A percentile compares a stretch with the other conserved stretches of the same genome.
Conservation (phyloP, 2,113 vertebrate species). For the Pyrgilauda ruficollis region DNA sequence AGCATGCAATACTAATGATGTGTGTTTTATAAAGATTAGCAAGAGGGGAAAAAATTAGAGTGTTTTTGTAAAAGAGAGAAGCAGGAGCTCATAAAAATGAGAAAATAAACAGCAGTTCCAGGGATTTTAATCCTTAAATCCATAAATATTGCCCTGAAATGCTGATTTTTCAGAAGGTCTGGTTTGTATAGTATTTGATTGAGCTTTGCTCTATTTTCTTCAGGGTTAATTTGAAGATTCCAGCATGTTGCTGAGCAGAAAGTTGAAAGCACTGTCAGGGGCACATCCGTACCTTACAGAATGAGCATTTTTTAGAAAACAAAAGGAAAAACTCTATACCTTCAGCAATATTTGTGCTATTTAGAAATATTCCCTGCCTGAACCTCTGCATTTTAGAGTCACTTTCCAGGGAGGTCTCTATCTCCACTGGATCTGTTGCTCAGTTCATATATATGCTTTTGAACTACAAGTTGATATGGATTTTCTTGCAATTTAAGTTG, state of each 20-base stretch:
- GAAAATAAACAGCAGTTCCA: background rate
- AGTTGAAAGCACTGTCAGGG: background rate
- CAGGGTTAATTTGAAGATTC: conserved; percentile 11
- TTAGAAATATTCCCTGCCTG: background rate
- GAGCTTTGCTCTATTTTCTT: background rate
- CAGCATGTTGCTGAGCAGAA: background rate
- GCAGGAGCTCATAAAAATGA: background rate
- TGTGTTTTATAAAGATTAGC: background rate
- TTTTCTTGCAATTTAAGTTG: background rate
- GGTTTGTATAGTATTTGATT: background rate
- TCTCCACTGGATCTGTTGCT: background rate
- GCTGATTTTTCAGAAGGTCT: background rate
- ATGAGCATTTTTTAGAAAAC: background rate
- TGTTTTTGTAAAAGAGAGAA: background rate
- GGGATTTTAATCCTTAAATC: conserved; percentile 5
- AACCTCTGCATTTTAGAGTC: background rate
- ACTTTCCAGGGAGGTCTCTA: background rate
- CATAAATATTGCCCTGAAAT: background rate
- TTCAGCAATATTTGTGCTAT: background rate
- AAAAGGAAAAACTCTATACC: background rate
- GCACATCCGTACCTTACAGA: background rate
- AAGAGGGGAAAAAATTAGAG: background rate
- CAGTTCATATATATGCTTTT: background rate
- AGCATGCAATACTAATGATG: background rate
- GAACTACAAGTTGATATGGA: background rate